A percentile compares a stretch with the other conserved stretches of the same genome.
phyloP scores from a whole-genome alignment of 2,113 vertebrate genomes.

The Rhadina sibilatrix region DNA sequence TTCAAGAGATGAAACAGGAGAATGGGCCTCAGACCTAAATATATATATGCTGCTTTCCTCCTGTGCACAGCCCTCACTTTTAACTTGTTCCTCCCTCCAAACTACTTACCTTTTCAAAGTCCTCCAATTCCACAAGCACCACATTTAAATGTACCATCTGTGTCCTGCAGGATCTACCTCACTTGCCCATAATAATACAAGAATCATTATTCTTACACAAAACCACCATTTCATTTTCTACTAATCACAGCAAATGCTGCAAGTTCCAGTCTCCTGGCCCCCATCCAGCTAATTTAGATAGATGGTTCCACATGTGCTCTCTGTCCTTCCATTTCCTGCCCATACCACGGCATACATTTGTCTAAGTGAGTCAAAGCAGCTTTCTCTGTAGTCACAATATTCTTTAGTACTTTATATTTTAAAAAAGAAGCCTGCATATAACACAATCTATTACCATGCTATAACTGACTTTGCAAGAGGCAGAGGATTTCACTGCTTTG shows the following conservation, averaged over 20 bases:
- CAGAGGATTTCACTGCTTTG: background rate
- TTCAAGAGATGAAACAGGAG: slow-evolving; percentile 28
- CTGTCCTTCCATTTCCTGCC: slow-evolving; percentile 49
- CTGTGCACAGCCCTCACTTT: background rate
- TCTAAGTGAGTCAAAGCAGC: slow-evolving; percentile 17
- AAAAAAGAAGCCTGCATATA: background rate
- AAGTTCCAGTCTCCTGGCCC: slow-evolving; percentile 32
- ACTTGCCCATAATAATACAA: background rate
- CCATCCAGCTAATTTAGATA: slow-evolving; percentile 46
- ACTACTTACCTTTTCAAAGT: background rate
- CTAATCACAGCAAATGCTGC: background rate
- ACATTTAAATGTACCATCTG: background rate
- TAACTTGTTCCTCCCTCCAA: background rate
- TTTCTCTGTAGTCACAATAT: background rate
- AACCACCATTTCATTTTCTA: slow-evolving; percentile 17
- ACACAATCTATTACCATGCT: background rate
- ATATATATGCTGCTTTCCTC: background rate
- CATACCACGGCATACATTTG: background rate
- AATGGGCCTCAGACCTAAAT: slow-evolving; percentile 5
- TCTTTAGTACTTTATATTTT: background rate
- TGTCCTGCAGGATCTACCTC: background rate
- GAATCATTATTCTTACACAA: background rate
- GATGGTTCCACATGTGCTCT: slow-evolving; percentile 53
- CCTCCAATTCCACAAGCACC: background rate
- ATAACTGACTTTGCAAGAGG: background rate